phyloP scores from a whole-genome alignment of 2,797 vertebrate species.

The Phoeniculus purpureus region DNA sequence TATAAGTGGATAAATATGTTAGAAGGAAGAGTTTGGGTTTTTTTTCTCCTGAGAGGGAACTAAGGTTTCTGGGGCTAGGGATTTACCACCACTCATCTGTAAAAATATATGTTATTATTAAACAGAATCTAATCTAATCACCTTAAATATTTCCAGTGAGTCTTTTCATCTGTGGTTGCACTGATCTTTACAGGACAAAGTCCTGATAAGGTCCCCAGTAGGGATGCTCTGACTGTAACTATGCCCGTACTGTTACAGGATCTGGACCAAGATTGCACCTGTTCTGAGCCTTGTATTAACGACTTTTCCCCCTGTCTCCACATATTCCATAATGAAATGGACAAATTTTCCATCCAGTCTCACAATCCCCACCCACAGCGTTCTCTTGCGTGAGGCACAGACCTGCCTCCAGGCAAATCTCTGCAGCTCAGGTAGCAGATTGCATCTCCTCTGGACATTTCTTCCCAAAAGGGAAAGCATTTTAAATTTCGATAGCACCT shows the following conservation, averaged over 20 bases:
- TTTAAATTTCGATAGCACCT: neutral
- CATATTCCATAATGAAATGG: fast-evolving
- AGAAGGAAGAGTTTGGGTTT: neutral
- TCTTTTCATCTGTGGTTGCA: neutral
- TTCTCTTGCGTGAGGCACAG: fast-evolving
- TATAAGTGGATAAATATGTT: neutral
- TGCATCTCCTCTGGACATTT: neutral
- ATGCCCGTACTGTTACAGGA: fast-evolving
- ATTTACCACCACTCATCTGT: neutral
- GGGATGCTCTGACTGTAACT: neutral
- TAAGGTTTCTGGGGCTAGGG: neutral
- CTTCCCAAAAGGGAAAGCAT: neutral
- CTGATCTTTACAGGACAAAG: neutral
- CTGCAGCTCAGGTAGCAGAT: neutral
- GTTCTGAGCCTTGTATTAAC: neutral
- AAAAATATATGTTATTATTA: neutral
- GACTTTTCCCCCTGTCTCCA: fast-evolving
- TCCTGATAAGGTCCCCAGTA: neutral
- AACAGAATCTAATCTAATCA: neutral
- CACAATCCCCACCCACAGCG: fast-evolving
- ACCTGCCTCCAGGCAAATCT: neutral
- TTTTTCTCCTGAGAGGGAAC: neutral
- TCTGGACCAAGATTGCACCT: neutral
- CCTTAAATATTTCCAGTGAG: neutral
- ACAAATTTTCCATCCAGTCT: neutral